Conservation (phyloP, 2,797 vertebrate species). For the Chelon auratus region DNA sequence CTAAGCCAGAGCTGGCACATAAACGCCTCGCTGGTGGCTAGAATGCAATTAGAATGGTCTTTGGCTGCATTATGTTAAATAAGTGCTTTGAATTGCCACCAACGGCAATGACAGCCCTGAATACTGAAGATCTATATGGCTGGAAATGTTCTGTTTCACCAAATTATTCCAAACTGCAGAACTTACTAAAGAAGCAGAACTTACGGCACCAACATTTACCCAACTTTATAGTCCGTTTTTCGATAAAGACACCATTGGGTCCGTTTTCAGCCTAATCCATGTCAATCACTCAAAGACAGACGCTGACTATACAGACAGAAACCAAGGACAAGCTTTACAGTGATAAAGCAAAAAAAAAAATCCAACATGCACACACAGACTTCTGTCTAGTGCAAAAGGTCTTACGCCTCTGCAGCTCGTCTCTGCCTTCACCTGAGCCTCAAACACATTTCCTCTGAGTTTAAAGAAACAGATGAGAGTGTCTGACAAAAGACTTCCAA, state of each 20-base stretch:
- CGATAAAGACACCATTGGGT: slow-evolving; percentile 21
- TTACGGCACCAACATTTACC: slow-evolving; percentile 24
- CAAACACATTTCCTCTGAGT: slow-evolving; percentile 22
- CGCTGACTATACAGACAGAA: slow-evolving; percentile 32
- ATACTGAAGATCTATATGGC: slow-evolving; percentile 18
- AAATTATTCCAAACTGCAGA: slow-evolving; percentile 39
- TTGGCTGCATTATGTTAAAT: slow-evolving; percentile 35
- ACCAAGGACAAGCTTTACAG: slow-evolving; percentile 37
- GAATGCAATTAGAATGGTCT: slow-evolving; percentile 36
- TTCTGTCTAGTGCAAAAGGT: slow-evolving; percentile 36
- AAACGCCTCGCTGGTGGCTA: slow-evolving; percentile 20
- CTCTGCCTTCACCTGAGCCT: slow-evolving; percentile 39
- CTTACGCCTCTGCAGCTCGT: slow-evolving; percentile 36
- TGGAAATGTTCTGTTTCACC: slow-evolving; percentile 26
- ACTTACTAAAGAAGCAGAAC: not conserved
- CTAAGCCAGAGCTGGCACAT: slow-evolving; percentile 19
- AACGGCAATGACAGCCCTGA: slow-evolving; percentile 8
- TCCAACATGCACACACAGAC: slow-evolving; percentile 26
- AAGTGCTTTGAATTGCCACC: slow-evolving; percentile 16
- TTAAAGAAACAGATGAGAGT: slow-evolving; percentile 28
- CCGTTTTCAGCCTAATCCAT: slow-evolving; percentile 49
- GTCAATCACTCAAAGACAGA: slow-evolving; percentile 46
- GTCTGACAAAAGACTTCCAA: slow-evolving; percentile 36
- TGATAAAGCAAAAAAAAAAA: slow-evolving; percentile 35
- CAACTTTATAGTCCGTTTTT: slow-evolving; percentile 32